Evolutionary conservation across 2,888 invertebrate species (phyloP).

Genomic region (Aphodius sticticus): DNA sequence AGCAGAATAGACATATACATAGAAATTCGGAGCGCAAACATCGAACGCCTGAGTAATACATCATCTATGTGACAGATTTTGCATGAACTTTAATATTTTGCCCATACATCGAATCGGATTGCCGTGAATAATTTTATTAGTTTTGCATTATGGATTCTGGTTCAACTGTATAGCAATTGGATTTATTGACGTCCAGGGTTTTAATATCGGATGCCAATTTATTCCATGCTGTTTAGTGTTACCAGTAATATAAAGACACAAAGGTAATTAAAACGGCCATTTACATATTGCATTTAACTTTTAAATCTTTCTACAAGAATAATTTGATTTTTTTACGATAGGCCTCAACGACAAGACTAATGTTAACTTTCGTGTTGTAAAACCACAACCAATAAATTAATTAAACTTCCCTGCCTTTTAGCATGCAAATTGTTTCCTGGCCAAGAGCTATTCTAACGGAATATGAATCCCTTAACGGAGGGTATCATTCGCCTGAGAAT

Average conservation of each 20-base stretch:
- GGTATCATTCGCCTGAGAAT: not conserved
- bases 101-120: constrained; percentile 11
- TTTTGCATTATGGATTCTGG: constrained; percentile 18
- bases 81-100: constrained; percentile 16
- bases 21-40: not conserved
- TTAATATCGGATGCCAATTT: constrained; percentile 18
- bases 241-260: not conserved
- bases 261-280: not conserved
- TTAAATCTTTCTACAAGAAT: too few relatives aligned
- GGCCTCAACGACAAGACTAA: not conserved
- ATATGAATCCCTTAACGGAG: not conserved
- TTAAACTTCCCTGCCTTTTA: not conserved
- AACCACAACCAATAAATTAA: not conserved
- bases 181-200: constrained; percentile 22
- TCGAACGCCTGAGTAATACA: not conserved
- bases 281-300: not conserved
- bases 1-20: not conserved
- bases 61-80: constrained; percentile 1
- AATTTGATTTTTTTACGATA: too few relatives aligned
- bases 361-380: not conserved
- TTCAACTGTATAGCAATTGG: constrained; percentile 11
- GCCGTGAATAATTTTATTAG: constrained; percentile 21
- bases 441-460: not conserved
- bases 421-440: constrained; percentile 4
- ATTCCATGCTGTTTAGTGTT: constrained; percentile 9